Percentiles rank a stretch among this genome's conserved stretches.
These are phyloP conservation scores for Trachelus iudaicus DNA, from an alignment of 2,888 invertebrate genomes.

Conservation along the genomic window DNA sequence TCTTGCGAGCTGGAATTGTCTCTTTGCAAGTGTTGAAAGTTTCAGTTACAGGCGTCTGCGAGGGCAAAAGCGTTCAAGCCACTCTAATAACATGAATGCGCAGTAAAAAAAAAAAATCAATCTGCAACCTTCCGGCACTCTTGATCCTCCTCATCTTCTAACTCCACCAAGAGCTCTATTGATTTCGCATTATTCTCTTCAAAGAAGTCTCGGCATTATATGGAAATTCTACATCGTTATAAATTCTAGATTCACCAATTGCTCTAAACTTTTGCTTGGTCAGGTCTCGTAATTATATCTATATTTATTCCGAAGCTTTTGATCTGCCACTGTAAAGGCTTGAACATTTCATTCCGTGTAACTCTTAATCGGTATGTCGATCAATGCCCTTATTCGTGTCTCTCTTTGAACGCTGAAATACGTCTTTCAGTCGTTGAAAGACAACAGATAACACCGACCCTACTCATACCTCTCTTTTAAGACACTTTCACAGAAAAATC, in stretches of 20 bases:
- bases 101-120: no score
- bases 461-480: no score
- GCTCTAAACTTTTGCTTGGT: background rate
- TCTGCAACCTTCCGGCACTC: no score
- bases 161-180: background rate
- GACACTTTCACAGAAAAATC: no score
- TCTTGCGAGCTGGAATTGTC: background rate
- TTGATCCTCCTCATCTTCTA: background rate
- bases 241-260: background rate
- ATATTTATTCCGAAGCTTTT: background rate
- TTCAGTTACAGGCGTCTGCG: background rate
- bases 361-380: background rate
- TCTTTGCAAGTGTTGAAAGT: background rate
- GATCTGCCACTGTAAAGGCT: background rate
- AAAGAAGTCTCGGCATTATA: conserved; percentile 48
- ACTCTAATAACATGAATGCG: no score
- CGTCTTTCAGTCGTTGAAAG: no score
- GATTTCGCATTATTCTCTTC: conserved; percentile 30
- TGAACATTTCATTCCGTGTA: background rate
- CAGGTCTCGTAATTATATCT: background rate
- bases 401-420: no score
- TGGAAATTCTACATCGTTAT: conserved; percentile 27
- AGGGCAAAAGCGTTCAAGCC: no score
- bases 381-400: no score
- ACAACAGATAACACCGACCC: no score